Conservation (phyloP, 2,797 vertebrate genomes). For the Lutjanus argentimaculatus region DNA sequence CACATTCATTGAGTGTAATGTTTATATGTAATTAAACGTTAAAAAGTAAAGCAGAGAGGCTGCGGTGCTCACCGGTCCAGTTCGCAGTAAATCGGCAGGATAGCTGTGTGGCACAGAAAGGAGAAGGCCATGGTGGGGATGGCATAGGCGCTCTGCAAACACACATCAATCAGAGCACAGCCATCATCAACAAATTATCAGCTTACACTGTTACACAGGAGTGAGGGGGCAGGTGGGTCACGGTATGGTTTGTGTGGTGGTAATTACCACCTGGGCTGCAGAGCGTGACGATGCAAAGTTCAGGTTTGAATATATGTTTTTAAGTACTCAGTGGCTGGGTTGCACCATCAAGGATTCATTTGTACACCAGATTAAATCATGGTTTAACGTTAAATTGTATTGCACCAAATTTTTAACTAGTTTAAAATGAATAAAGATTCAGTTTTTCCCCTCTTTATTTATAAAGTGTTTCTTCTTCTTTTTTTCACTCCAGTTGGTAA, state of each 20-base stretch:
- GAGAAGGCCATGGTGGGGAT: slow-evolving; percentile 97
- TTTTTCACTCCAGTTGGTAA: too few species aligned
- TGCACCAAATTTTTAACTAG: too few species aligned
- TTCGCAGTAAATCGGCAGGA: slow-evolving; percentile 97
- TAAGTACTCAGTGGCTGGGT: background rate
- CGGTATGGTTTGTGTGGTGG: slow-evolving; percentile 31
- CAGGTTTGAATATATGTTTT: slow-evolving; percentile 9
- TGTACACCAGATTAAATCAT: too few species aligned
- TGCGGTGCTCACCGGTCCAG: slow-evolving; percentile 88
- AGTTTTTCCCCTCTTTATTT: too few species aligned
- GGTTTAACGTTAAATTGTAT: too few species aligned
- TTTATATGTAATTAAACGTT: background rate
- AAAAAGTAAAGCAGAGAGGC: background rate
- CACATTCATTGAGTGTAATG: background rate
- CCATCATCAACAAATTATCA: slow-evolving; percentile 63
- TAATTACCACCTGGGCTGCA: slow-evolving; percentile 31
- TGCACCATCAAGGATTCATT: too few species aligned
- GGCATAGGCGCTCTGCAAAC: slow-evolving; percentile 93
- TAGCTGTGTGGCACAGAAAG: slow-evolving; percentile 96
- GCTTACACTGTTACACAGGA: slow-evolving; percentile 40
- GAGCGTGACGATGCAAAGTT: slow-evolving; percentile 13
- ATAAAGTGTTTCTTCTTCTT: too few species aligned
- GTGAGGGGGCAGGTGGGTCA: slow-evolving; percentile 24
- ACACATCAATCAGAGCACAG: slow-evolving; percentile 51
- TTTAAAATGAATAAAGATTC: too few species aligned